Base-by-base conservation (phyloP, 2,888 invertebrate genomes). In the Agrotis exclamationis region DNA sequence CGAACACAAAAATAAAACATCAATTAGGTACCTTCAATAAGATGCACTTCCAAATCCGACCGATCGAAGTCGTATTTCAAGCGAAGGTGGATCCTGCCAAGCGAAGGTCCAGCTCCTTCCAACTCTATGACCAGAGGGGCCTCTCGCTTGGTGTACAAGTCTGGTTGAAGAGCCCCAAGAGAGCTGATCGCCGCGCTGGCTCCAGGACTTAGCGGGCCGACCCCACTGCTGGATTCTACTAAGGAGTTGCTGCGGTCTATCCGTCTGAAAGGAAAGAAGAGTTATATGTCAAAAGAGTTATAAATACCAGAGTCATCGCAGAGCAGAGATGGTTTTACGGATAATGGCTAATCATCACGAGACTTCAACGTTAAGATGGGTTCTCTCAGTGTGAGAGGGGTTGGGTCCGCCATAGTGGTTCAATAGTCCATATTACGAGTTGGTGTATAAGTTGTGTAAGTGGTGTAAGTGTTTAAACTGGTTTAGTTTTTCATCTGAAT, bases 51-150 rank as follows among this genome's bases (percentile, higher is more conserved):
- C 83, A 99, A 96, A 92, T 99, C 99, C 20, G 98, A 99, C 80
- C 98, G 97, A 91, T 99, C 98, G 89, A 98, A 98, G 94, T 99
- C 99, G 89, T 99, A 99, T 87, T 98, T 98, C 70, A 99, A 96
- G 67, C 98, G 96, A 84, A 99, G 97, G 90, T 99, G 99, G 79
- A 99, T 96, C 75, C 98, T 97, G 48, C 99, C 99, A 58, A 98
- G 96, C 50, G 97, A 97, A 6, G 97, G 97, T 11, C 98, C 98
- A 68, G 96, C 96, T 48, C 96, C 96, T 71, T 96, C 96, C 79
- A 96, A 91, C 68, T 97, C 97, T 86, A 98, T 96, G 89, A 98
- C 97, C 58, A 98, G 94, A 0, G 98, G 98, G 3, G 98, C 98
- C 88, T 98, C 98, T 71, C 97, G 97, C 86, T 98, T 97, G 22